Percentiles rank a stretch among this genome's conserved stretches.
phyloP scores from a whole-genome alignment of 2,888 invertebrate species.

The Meandrusa payeni region DNA sequence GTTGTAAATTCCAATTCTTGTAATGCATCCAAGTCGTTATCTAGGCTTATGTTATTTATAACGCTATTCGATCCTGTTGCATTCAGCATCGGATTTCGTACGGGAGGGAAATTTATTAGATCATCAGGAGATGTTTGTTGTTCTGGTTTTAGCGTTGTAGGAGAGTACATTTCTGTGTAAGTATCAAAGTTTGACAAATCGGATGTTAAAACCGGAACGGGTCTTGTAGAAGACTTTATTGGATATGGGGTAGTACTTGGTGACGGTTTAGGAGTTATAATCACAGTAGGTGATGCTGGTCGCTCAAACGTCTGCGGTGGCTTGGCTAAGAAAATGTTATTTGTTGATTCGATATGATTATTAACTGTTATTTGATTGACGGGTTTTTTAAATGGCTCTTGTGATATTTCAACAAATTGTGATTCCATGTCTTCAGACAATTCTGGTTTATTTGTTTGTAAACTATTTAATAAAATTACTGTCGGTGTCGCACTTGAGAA shows the following conservation, averaged over 20 bases:
- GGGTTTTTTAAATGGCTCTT: constrained; percentile 76
- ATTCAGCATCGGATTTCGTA: constrained; percentile 90
- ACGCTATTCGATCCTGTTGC: constrained; percentile 81
- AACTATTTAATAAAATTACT: constrained; percentile 62
- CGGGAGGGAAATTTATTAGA: constrained; percentile 90
- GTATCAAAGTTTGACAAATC: constrained; percentile 49
- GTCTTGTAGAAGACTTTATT: constrained; percentile 45
- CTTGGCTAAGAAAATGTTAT: constrained; percentile 69
- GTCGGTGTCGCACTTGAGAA: constrained; percentile 75
- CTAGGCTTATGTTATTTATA: constrained; percentile 71
- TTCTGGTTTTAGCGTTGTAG: constrained; percentile 70
- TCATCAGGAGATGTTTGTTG: constrained; percentile 86
- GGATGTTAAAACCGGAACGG: constrained; percentile 41
- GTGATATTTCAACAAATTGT: constrained; percentile 71
- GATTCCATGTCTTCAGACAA: constrained; percentile 48
- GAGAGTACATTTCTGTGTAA: constrained; percentile 46
- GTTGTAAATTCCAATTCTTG: constrained; percentile 86
- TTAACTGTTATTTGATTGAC: constrained; percentile 80
- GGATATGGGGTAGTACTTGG: constrained; percentile 61
- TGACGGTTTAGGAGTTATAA: constrained; percentile 86
- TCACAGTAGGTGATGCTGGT: constrained; percentile 82
- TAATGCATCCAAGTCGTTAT: constrained; percentile 71
- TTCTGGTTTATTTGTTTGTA: constrained; percentile 54
- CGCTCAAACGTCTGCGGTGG: constrained; percentile 63
- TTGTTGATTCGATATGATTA: constrained; percentile 81